Evolutionary conservation across 2,797 vertebrate species (phyloP).

Genomic region (Labeo calbasu): DNA sequence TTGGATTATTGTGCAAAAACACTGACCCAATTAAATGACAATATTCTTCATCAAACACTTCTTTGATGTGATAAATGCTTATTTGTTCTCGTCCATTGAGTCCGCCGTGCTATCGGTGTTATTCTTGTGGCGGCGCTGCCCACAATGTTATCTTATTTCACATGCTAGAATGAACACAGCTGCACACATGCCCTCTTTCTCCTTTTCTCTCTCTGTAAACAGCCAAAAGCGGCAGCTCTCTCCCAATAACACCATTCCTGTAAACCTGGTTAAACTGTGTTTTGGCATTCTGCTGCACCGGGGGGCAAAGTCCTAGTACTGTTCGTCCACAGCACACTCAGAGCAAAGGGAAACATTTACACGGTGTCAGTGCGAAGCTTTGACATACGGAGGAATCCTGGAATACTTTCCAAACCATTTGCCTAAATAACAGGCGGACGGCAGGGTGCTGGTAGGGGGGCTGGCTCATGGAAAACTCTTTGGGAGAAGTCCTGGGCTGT

Average conservation of each 20-base stretch:
- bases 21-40: constrained; percentile 36
- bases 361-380: constrained; percentile 63
- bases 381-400: constrained; percentile 66
- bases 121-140: constrained; percentile 41
- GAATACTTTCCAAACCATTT: constrained; percentile 74
- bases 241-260: constrained; percentile 43
- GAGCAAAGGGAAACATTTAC: constrained; percentile 57
- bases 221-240: constrained; percentile 49
- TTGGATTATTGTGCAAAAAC: constrained; percentile 25
- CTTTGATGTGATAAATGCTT: constrained; percentile 48
- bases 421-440: constrained; percentile 69
- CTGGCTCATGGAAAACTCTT: constrained; percentile 50
- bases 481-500: constrained; percentile 36
- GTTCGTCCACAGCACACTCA: constrained; percentile 25
- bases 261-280: constrained; percentile 51
- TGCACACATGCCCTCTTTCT: constrained; percentile 39
- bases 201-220: constrained; percentile 44
- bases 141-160: constrained; percentile 51
- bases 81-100: constrained; percentile 48
- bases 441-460: constrained; percentile 22
- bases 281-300: constrained; percentile 32
- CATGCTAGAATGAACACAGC: constrained; percentile 56
- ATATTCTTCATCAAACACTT: constrained; percentile 30
- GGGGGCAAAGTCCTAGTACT: constrained; percentile 45
- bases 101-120: constrained; percentile 43